Evolutionary conservation across 2,113 vertebrate species (phyloP), one percentile per base, ranked within the genome.

Genomic region (Lamprologus sp.): DNA sequence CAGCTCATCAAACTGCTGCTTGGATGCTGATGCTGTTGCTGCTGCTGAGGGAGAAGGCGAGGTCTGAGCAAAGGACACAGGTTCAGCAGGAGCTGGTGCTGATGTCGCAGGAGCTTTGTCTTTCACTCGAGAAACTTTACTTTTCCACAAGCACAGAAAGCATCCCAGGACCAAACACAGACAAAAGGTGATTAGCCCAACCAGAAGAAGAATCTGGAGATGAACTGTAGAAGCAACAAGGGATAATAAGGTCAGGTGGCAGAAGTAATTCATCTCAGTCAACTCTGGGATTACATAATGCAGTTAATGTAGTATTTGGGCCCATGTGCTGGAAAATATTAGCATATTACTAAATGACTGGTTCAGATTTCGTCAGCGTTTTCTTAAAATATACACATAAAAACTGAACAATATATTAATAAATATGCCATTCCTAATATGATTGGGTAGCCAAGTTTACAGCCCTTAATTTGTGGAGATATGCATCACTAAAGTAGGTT

Each of bases 101-200:
- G 94, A 83, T 4, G 88, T 82, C 47, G 37, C 79, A 4, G 84
- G 47, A 49, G 93, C 90, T 85, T 94, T 93, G 84, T 91, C 17
- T 55, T 84, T 84, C 1, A 19, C 54, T 33, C 81, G 54, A 68
- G 80, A 92, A 23, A 45, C 53, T 7, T 84, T 83, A 23, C 86
- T 93, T 12, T 63, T 92, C 77, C 84, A 85, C 93, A 96, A 96
- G 88, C 96, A 97, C 35, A 96, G 11, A 9, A 96, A n/a, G 12
- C 97, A 98, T 84, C 97, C 95, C 85, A 97, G 92, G 28, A 97
- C 81, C 85, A 96, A 86, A 86, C 90, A 94, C 89, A 97, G 94
- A 83, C 95, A 97, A 19, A 97, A 96, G 4, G 96, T 49, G 5
- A 95, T 92, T 51, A 97, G 93, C 17, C 96, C 97, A 1, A 92